phyloP scores from a whole-genome alignment of 2,113 vertebrate species.

The Collichthys lucidus region DNA sequence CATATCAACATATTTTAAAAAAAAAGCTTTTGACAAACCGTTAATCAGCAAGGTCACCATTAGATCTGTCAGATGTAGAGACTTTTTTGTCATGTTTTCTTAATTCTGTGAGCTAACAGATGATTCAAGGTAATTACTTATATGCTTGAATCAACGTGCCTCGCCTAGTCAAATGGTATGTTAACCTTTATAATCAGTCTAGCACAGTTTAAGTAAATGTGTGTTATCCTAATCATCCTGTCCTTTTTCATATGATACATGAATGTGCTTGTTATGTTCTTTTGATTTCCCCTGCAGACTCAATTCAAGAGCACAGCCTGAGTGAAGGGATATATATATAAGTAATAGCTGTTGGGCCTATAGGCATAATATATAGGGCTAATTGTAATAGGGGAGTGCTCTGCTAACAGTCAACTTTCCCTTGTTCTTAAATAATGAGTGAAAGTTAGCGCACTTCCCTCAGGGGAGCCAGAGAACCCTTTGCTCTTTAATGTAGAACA shows the following conservation, averaged over 20 bases:
- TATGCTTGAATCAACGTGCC: not conserved
- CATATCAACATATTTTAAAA: constrained; percentile 30
- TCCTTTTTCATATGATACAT: not conserved
- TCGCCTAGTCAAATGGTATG: not conserved
- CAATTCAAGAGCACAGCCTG: not conserved
- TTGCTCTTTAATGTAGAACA: constrained; percentile 73
- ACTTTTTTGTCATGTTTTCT: not conserved
- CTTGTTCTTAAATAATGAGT: constrained; percentile 62
- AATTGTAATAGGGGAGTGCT: constrained; percentile 39
- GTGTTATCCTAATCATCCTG: not conserved
- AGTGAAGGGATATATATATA: not conserved
- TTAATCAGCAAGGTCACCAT: not conserved
- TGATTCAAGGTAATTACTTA: not conserved
- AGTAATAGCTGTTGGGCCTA: constrained; percentile 10
- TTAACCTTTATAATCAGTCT: too few relatives aligned
- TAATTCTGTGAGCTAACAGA: not conserved
- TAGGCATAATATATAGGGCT: constrained; percentile 24
- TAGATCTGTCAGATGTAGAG: not conserved
- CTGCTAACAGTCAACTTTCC: constrained; percentile 42
- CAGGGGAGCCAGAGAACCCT: constrained; percentile 48
- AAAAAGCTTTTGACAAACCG: constrained; percentile 25
- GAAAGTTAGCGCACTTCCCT: constrained; percentile 33
- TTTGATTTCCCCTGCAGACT: constrained; percentile 37
- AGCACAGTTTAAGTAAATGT: not conserved
- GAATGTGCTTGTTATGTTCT: not conserved